Evolutionary conservation across 2,888 invertebrate genomes (phyloP).

Genomic region (Cheiracanthium punctorium): DNA sequence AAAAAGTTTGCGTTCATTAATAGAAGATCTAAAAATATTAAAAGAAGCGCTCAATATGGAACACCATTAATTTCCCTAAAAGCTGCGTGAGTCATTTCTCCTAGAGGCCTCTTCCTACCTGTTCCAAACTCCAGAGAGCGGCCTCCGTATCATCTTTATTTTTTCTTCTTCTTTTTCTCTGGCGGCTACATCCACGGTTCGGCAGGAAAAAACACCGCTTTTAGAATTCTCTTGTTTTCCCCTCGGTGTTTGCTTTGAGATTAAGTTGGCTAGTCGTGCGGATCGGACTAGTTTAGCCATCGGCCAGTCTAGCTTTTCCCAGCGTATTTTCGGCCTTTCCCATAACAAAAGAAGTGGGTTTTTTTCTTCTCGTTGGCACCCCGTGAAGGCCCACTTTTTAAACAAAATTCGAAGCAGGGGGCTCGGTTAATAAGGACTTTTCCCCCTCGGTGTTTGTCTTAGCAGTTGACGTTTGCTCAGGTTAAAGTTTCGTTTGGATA

Average conservation of each 20-base stretch:
- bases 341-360: constrained; percentile 17
- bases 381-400: constrained; percentile 29
- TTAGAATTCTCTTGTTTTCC: constrained; percentile 1
- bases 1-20: too few relatives aligned
- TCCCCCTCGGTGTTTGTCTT: constrained; percentile 56
- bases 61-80: background rate
- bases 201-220: background rate
- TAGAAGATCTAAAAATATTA: too few relatives aligned
- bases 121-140: background rate
- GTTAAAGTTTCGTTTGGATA: background rate
- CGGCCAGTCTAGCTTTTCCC: background rate
- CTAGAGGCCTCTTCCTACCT: background rate
- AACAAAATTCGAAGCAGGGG: constrained; percentile 57
- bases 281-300: constrained; percentile 50
- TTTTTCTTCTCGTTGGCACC: background rate
- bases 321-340: constrained; percentile 19
- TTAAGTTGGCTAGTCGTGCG: constrained; percentile 55
- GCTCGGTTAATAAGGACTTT: constrained; percentile 60
- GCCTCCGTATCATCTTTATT: background rate
- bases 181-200: background rate
- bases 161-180: too few relatives aligned
- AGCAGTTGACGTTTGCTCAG: constrained; percentile 40
- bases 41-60: too few relatives aligned
- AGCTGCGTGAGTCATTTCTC: background rate
- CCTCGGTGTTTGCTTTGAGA: constrained; percentile 45